Conservation (phyloP, 2,113 vertebrate genomes). For the Elanoides forficatus region DNA sequence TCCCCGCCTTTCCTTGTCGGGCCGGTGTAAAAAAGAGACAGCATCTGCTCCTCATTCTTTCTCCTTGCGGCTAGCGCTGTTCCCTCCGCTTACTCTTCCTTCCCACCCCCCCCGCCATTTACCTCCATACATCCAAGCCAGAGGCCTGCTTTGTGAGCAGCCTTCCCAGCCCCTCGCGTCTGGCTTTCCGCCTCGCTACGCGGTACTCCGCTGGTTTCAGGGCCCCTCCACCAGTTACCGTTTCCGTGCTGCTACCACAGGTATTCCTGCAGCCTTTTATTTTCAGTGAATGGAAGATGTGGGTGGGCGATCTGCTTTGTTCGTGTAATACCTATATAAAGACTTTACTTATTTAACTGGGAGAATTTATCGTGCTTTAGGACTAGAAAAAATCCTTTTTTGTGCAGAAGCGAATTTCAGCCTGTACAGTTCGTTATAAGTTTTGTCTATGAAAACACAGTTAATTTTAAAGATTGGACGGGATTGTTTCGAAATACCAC, state of each 20-base stretch:
- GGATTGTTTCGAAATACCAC: neutral
- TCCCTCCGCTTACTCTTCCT: neutral
- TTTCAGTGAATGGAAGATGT: neutral
- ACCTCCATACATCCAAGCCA: neutral
- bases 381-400: neutral
- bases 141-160: neutral
- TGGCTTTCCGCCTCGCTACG: rapidly evolving
- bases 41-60: neutral
- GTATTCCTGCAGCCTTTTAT: neutral
- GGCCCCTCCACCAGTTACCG: neutral
- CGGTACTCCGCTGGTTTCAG: neutral
- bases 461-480: neutral
- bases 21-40: too few relatives aligned
- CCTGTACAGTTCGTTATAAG: neutral
- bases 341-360: neutral
- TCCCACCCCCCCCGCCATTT: too few relatives aligned
- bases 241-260: neutral
- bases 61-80: neutral
- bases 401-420: neutral
- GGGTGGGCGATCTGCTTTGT: neutral
- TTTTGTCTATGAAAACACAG: neutral
- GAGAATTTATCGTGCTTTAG: neutral
- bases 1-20: neutral
- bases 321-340: neutral
- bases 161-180: neutral